phyloP scores from a whole-genome alignment of 2,113 vertebrate species.

The Fregata magnificens region DNA sequence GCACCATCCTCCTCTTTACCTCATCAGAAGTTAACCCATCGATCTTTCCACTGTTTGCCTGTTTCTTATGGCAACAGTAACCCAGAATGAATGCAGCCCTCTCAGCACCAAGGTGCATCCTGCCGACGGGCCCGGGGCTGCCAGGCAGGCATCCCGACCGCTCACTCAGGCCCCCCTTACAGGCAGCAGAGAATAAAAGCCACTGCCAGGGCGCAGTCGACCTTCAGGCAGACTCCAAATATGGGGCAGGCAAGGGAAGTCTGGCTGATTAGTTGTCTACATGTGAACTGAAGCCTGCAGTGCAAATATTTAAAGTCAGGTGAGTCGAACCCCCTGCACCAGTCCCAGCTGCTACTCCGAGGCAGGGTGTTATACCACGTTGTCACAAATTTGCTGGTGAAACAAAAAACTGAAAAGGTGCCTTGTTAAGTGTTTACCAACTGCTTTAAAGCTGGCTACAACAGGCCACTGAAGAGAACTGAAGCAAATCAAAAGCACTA shows the following conservation, averaged over 20 bases:
- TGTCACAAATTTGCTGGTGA: not conserved
- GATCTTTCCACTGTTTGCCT: not conserved
- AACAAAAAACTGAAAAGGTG: not conserved
- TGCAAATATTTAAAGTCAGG: not conserved
- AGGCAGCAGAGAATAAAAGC: not conserved
- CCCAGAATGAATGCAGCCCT: not conserved
- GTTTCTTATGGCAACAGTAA: not conserved
- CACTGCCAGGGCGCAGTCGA: not conserved
- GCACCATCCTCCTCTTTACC: not conserved
- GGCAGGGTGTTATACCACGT: accelerated
- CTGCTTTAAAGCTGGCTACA: not conserved
- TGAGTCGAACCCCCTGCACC: not conserved
- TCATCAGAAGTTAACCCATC: not conserved
- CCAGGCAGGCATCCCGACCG: not conserved
- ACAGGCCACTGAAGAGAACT: not conserved
- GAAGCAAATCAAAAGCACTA: not conserved
- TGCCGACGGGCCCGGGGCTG: not conserved
- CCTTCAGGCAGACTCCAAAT: not conserved
- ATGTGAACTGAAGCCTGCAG: not conserved
- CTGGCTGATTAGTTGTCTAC: not conserved
- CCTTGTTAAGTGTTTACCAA: not conserved
- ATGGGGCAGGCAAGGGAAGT: not conserved
- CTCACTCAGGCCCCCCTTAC: not conserved
- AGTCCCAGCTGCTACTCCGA: not conserved
- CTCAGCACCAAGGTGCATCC: not conserved